These are phyloP conservation scores for Vesta saturnalis DNA, from an alignment of 2,888 invertebrate species.

Conservation along the genomic window DNA sequence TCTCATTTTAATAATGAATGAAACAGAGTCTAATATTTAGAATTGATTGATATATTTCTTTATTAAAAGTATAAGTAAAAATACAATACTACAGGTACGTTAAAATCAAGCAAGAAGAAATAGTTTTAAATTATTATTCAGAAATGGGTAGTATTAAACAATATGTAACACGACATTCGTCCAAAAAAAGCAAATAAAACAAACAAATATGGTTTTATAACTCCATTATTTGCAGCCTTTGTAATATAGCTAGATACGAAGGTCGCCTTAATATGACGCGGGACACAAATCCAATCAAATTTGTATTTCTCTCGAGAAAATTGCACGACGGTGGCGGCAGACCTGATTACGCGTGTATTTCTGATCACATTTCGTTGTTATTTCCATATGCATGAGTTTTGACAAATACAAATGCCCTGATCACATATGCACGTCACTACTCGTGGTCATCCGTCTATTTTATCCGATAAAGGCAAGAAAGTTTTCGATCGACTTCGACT, in stretches of 20 bases:
- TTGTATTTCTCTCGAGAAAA: constrained; percentile 61
- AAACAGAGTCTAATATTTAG: too few species aligned
- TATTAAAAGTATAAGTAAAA: too few species aligned
- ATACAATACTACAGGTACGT: too few species aligned
- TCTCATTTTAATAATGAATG: too few species aligned
- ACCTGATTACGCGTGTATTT: constrained; percentile 55
- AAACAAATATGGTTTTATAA: background rate
- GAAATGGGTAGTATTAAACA: too few species aligned
- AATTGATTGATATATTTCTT: too few species aligned
- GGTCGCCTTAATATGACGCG: constrained; percentile 47
- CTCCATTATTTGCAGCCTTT: constrained; percentile 22
- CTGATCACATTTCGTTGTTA: constrained; percentile 54
- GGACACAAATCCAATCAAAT: constrained; percentile 59
- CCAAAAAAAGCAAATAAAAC: background rate
- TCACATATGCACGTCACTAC: constrained; percentile 57
- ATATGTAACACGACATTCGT: too few species aligned
- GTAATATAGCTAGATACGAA: constrained; percentile 28
- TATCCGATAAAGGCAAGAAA: constrained; percentile 48
- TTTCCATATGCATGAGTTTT: constrained; percentile 61
- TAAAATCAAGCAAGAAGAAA: too few species aligned
- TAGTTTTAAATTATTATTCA: too few species aligned
- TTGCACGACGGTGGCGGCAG: constrained; percentile 56
- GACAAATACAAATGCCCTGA: constrained; percentile 58
- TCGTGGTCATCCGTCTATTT: constrained; percentile 55
- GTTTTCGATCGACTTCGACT: constrained; percentile 28